A percentile compares a stretch with the other conserved stretches of the same genome.
These are phyloP conservation scores for Myopa tessellatipennis DNA, from an alignment of 2,888 invertebrate species.

Conservation along the genomic window DNA sequence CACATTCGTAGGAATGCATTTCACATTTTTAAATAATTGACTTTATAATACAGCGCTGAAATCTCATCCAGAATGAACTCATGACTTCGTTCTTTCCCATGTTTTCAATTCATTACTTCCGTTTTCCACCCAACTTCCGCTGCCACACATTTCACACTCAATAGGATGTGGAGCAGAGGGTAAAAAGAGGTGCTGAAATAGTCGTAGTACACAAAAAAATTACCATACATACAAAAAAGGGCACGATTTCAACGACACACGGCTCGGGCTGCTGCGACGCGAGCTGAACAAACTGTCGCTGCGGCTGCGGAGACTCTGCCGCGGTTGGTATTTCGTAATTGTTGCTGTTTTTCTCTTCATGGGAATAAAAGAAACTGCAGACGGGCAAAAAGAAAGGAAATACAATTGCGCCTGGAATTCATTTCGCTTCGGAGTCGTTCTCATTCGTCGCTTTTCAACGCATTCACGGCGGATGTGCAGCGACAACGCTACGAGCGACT, in stretches of 20 bases:
- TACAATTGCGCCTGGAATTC: slow-evolving; percentile 20
- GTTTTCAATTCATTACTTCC: slow-evolving; percentile 36
- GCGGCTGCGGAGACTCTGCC: background rate
- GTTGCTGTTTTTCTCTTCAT: background rate
- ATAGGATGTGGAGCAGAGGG: slow-evolving; percentile 9
- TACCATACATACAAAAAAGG: background rate
- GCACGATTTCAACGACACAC: background rate
- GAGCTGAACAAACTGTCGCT: background rate
- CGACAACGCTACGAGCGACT: background rate
- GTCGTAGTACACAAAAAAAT: background rate
- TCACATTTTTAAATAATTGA: slow-evolving; percentile 19
- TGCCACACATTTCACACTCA: slow-evolving; percentile 26
- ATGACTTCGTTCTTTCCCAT: background rate
- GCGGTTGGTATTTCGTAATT: background rate
- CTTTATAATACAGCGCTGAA: background rate
- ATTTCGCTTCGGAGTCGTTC: slow-evolving; percentile 8
- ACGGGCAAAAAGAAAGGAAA: background rate
- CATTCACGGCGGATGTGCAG: slow-evolving; percentile 13
- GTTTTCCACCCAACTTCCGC: slow-evolving; percentile 28
- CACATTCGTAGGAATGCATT: slow-evolving; percentile 4
- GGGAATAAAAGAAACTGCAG: background rate
- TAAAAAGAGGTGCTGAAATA: slow-evolving; percentile 24
- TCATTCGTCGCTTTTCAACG: background rate
- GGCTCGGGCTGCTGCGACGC: background rate
- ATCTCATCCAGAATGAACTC: background rate